phyloP scores from a whole-genome alignment of 2,113 vertebrate species.

The Istiophorus platypterus region DNA sequence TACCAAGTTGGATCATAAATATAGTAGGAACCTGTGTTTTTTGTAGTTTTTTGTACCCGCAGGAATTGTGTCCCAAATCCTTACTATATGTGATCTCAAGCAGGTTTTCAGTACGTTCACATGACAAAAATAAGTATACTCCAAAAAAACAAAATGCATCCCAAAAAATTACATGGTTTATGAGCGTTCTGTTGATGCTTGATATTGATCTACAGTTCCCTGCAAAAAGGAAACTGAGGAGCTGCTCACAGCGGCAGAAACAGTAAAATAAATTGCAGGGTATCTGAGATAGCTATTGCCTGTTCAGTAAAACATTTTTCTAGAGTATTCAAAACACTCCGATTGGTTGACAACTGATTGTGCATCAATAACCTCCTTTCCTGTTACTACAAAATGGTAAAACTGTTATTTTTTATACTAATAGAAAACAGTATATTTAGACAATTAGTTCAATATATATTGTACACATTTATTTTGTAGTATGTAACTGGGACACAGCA shows the following conservation, averaged over 20 bases:
- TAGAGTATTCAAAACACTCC: neutral
- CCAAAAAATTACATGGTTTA: neutral
- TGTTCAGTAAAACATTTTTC: neutral
- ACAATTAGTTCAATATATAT: neutral
- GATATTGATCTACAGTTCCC: constrained; percentile 6
- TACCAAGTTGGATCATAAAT: too few relatives aligned
- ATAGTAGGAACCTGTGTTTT: neutral
- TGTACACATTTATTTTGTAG: too few relatives aligned
- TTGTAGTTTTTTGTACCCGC: neutral
- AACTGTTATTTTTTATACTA: neutral
- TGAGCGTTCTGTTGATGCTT: neutral
- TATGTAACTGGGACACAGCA: too few relatives aligned
- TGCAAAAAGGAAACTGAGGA: neutral
- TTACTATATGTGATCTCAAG: neutral
- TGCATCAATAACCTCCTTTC: too few relatives aligned
- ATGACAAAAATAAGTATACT: neutral
- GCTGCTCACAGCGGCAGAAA: neutral
- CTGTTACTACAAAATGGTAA: neutral
- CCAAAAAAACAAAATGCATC: neutral
- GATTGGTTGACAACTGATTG: neutral
- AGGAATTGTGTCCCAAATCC: neutral
- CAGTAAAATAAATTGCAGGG: neutral
- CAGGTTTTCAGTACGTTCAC: neutral
- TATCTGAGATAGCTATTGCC: neutral
- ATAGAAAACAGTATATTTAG: neutral